Evolutionary conservation across 2,888 invertebrate species (phyloP).

Genomic region (Lycia hirtaria): DNA sequence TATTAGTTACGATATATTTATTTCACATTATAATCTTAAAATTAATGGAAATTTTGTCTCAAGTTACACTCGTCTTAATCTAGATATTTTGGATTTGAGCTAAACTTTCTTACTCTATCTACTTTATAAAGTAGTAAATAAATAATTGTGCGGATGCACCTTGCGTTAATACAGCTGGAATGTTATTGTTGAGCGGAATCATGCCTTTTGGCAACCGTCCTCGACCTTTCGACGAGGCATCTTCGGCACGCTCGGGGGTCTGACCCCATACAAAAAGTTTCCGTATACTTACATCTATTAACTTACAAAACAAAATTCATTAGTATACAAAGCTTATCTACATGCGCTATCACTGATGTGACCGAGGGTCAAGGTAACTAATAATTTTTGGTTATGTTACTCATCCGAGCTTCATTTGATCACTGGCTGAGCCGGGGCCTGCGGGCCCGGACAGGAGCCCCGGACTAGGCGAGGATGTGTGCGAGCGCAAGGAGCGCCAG

Average conservation of each 20-base stretch:
- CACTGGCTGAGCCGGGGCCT: slow-evolving; percentile 57
- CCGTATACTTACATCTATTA: slow-evolving; percentile 35
- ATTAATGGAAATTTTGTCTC: slow-evolving; percentile 25
- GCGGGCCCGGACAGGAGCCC: slow-evolving; percentile 42
- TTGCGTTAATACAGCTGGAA: slow-evolving; percentile 63
- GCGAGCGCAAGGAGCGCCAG: slow-evolving; percentile 66
- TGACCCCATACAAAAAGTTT: slow-evolving; percentile 60
- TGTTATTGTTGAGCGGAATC: slow-evolving; percentile 69
- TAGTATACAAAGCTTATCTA: slow-evolving; percentile 74
- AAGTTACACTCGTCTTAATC: slow-evolving; percentile 22
- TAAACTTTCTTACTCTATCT: slow-evolving; percentile 29
- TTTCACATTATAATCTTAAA: slow-evolving; percentile 39
- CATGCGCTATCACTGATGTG: slow-evolving; percentile 77
- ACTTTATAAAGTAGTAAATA: slow-evolving; percentile 50
- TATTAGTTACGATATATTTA: slow-evolving; percentile 62
- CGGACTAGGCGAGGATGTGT: slow-evolving; percentile 71
- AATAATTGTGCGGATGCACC: slow-evolving; percentile 62
- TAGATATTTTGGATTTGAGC: slow-evolving; percentile 35
- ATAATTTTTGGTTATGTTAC: slow-evolving; percentile 82
- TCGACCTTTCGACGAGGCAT: slow-evolving; percentile 76
- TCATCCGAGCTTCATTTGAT: slow-evolving; percentile 66
- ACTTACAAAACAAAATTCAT: slow-evolving; percentile 39
- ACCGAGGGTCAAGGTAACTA: slow-evolving; percentile 80
- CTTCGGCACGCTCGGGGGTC: slow-evolving; percentile 64
- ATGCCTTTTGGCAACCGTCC: slow-evolving; percentile 73